Evolutionary conservation across 2,113 vertebrate genomes (phyloP).

Genomic region (Ictalurus punctatus): DNA sequence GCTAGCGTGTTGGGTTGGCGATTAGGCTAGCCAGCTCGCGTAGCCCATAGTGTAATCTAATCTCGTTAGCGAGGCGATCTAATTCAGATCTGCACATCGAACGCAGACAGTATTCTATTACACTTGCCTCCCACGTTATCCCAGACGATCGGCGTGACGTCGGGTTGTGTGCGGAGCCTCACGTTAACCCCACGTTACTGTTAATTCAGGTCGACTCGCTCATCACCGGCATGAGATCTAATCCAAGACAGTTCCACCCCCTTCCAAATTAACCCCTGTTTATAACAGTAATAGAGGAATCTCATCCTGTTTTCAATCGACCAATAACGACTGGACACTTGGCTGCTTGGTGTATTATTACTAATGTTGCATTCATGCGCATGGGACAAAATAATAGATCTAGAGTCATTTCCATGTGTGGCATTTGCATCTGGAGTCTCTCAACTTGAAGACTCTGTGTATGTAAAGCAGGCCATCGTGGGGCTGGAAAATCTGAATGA

Average conservation of each 20-base stretch:
- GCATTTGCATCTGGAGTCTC: conserved; percentile 30
- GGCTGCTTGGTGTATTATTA: conserved; percentile 30
- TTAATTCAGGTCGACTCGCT: neutral
- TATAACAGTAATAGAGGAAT: neutral
- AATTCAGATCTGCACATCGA: neutral
- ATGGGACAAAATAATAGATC: conserved; percentile 22
- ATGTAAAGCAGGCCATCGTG: conserved; percentile 24
- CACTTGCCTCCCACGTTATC: neutral
- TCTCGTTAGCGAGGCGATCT: neutral
- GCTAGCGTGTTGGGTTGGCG: neutral
- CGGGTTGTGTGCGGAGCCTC: neutral
- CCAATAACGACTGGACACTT: conserved; percentile 24
- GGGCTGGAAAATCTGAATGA: conserved; percentile 18
- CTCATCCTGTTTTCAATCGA: conserved; percentile 21
- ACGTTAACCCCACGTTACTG: neutral
- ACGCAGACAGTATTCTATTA: neutral
- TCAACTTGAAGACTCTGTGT: conserved; percentile 4
- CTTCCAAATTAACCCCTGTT: neutral
- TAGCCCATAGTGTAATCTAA: neutral
- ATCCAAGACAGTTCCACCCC: neutral
- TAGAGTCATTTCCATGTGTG: conserved; percentile 29
- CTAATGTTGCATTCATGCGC: conserved; percentile 37
- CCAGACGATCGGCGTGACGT: too few species aligned
- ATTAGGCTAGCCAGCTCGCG: neutral
- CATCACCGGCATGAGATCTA: neutral